Conservation (phyloP, 2,888 invertebrate species). For the Volucella bombylans region DNA sequence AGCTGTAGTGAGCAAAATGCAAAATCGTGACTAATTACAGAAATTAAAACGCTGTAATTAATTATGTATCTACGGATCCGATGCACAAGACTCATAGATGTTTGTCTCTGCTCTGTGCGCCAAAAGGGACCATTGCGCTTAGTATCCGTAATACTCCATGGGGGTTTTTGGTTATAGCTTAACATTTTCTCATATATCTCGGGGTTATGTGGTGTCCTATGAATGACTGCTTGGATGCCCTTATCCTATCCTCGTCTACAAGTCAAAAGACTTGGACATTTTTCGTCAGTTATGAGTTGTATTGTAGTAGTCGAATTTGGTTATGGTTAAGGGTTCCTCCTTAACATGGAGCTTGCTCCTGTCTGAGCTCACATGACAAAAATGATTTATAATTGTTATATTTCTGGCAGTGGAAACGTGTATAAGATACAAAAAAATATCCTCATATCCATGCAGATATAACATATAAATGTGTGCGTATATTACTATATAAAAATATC, state of each 20-base stretch:
- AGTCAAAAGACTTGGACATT: not conserved
- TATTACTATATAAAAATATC: too few species aligned
- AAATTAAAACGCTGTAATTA: conserved; percentile 83
- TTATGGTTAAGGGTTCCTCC: too few species aligned
- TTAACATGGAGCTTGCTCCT: too few species aligned
- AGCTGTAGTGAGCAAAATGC: conserved; percentile 59
- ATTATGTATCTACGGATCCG: conserved; percentile 82
- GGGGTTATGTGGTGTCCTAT: conserved; percentile 5
- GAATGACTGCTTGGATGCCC: conserved; percentile 21
- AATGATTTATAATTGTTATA: too few species aligned
- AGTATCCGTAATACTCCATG: conserved; percentile 14
- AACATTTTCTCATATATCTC: conserved; percentile 60
- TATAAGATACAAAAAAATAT: too few species aligned
- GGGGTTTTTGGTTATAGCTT: conserved; percentile 43
- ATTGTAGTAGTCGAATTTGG: conserved; percentile 35
- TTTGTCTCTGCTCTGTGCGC: conserved; percentile 62
- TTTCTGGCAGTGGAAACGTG: too few species aligned
- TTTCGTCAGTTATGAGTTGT: conserved; percentile 63
- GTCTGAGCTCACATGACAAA: too few species aligned
- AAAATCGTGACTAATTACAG: conserved; percentile 83
- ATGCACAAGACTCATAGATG: conserved; percentile 71
- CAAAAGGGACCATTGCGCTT: conserved; percentile 50
- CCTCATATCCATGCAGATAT: too few species aligned
- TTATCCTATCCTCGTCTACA: not conserved
- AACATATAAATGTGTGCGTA: too few species aligned